These are phyloP conservation scores for Salvelinus sp. DNA, from an alignment of 2,113 vertebrate species.

Conservation along the genomic window DNA sequence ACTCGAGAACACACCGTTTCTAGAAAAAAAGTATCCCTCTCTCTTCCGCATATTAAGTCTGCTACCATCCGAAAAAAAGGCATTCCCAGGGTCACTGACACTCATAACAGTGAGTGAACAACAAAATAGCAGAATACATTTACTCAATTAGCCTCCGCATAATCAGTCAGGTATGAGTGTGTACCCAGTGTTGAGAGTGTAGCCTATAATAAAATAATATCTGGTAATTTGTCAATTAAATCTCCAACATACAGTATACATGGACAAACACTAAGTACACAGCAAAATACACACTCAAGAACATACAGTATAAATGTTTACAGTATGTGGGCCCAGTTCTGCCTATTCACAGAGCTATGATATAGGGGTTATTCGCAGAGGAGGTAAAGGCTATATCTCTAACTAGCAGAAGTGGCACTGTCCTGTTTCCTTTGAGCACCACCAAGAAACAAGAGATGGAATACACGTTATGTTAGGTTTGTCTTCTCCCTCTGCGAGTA, in stretches of 20 bases:
- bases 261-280: not conserved
- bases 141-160: not conserved
- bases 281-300: not conserved
- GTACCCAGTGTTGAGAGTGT: not conserved
- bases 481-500: slow-evolving; percentile 15
- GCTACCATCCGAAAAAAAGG: not conserved
- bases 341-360: not conserved
- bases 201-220: not conserved
- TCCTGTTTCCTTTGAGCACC: slow-evolving; percentile 35
- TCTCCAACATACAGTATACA: not conserved
- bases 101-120: not conserved
- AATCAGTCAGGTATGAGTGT: not conserved
- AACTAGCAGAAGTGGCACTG: slow-evolving; percentile 1
- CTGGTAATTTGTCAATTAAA: not conserved
- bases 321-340: not conserved
- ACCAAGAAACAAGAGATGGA: slow-evolving; percentile 34
- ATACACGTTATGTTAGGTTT: slow-evolving; percentile 19
- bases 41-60: not conserved
- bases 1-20: not conserved
- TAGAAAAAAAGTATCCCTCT: not conserved
- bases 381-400: not conserved
- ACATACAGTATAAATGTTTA: not conserved
- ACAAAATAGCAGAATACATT: not conserved
- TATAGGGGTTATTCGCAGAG: not conserved
- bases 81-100: not conserved